A percentile compares a stretch with the other conserved stretches of the same genome.
Evolutionary conservation across 2,797 vertebrate species (phyloP).

Genomic region (Melanotaenia maccullochi): DNA sequence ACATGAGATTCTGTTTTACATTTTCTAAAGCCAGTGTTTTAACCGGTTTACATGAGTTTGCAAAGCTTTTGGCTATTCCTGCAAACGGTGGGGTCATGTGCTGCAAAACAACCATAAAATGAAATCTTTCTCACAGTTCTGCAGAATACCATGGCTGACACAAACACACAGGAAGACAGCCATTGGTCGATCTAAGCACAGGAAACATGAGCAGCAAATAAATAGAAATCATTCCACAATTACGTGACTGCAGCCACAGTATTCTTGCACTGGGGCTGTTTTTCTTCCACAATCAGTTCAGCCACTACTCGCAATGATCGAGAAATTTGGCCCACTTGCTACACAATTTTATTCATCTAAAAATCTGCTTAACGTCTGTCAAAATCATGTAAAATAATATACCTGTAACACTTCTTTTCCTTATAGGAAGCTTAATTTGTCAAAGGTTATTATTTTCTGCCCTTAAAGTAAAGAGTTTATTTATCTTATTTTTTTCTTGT

Average conservation of each 20-base stretch:
- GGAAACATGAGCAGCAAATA: background rate
- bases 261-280: background rate
- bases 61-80: background rate
- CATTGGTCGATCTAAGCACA: background rate
- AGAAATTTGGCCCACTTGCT: background rate
- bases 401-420: background rate
- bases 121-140: slow-evolving; percentile 6
- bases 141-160: slow-evolving; percentile 1
- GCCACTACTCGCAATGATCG: background rate
- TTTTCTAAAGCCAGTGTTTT: background rate
- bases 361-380: background rate
- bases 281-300: background rate
- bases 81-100: background rate
- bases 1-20: background rate
- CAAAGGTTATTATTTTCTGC: background rate
- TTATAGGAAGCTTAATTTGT: slow-evolving; percentile 11
- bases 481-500: slow-evolving; percentile 20
- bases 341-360: background rate
- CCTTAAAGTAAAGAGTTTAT: background rate
- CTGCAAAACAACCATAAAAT: background rate
- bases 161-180: background rate
- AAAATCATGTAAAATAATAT: background rate
- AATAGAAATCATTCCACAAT: background rate
- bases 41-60: background rate
- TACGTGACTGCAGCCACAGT: background rate